phyloP scores from a whole-genome alignment of 2,888 invertebrate genomes.

The Stenoptilia bipunctidactyla region DNA sequence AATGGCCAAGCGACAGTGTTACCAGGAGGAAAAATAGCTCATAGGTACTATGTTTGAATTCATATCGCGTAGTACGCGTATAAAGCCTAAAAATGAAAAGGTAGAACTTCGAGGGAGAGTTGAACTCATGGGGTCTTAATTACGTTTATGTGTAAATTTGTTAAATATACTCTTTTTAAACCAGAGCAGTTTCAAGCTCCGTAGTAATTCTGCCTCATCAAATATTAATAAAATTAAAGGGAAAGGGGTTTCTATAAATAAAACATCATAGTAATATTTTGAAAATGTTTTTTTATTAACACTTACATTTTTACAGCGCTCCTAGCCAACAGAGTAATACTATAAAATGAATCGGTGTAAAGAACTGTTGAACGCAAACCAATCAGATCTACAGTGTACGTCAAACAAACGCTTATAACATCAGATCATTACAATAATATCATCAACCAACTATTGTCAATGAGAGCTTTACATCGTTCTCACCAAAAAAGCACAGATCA shows the following conservation, averaged over 20 bases:
- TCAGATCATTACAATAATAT: conserved; percentile 51
- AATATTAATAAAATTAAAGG: no score
- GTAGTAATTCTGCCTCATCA: no score
- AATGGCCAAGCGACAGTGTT: no score
- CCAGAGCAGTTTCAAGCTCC: no score
- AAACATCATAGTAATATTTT: conserved; percentile 63
- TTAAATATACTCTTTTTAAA: no score
- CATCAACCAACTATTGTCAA: conserved; percentile 52
- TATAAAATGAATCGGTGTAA: conserved; percentile 68
- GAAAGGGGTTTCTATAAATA: conserved; percentile 25
- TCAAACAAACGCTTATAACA: conserved; percentile 57
- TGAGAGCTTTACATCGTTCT: conserved; percentile 43
- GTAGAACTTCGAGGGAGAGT: no score
- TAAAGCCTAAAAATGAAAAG: no score
- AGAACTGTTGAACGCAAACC: conserved; percentile 68
- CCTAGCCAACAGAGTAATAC: conserved; percentile 72
- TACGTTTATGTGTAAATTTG: no score
- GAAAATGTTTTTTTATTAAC: conserved; percentile 73
- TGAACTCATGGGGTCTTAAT: no score
- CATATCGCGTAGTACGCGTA: no score
- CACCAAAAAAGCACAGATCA: conserved; percentile 63
- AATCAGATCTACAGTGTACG: conserved; percentile 66
- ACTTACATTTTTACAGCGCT: conserved; percentile 72
- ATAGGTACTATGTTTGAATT: no score
- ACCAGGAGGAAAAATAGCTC: no score